Conservation (phyloP, 2,113 vertebrate species). For the Corvus hawaiiensis region DNA sequence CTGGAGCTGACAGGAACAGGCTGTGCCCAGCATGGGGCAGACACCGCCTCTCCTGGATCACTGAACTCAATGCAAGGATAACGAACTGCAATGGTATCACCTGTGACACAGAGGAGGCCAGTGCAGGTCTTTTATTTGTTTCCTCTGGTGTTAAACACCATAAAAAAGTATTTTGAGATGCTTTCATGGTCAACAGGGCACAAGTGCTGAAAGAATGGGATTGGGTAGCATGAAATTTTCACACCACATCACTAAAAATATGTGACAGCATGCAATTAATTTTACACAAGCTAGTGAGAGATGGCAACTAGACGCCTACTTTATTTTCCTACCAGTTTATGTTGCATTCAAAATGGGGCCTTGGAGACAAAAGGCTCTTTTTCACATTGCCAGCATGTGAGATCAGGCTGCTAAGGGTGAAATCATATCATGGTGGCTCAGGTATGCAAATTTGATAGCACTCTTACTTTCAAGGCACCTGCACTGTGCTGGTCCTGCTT, state of each 20-base stretch:
- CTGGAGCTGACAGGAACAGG: neutral
- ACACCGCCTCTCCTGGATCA: neutral
- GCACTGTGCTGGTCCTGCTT: neutral
- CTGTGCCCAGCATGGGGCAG: neutral
- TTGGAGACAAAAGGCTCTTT: slow-evolving; percentile 10
- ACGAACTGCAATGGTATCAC: neutral
- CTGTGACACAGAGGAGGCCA: neutral
- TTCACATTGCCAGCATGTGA: neutral
- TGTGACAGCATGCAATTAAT: neutral
- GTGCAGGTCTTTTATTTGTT: neutral
- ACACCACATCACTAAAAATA: neutral
- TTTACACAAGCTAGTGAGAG: neutral
- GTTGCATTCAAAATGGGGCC: neutral
- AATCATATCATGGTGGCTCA: neutral
- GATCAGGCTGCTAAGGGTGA: neutral
- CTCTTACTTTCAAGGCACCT: neutral
- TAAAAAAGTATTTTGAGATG: neutral
- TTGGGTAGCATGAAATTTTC: neutral
- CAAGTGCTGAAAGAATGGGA: neutral
- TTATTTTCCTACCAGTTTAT: neutral
- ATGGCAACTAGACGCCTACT: neutral
- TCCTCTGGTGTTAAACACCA: neutral
- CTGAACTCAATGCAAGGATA: neutral
- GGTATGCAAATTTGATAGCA: neutral
- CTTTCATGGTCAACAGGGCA: neutral